Percentiles rank a stretch among this genome's conserved stretches.
phyloP scores from a whole-genome alignment of 2,888 invertebrate species.

The Hypomecis punctinalis region DNA sequence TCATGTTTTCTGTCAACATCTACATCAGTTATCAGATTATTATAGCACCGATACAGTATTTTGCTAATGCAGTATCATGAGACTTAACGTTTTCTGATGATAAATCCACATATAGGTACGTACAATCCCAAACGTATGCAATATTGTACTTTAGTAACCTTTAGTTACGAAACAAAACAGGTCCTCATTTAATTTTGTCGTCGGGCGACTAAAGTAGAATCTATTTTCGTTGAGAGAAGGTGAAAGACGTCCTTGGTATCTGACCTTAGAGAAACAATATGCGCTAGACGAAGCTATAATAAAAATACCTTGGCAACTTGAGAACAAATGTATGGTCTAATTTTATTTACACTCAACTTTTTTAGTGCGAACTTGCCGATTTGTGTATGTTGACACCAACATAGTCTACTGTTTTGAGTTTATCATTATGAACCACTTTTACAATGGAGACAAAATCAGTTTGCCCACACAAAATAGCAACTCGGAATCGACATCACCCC shows the following conservation, averaged over 20 bases:
- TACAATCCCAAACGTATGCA: background rate
- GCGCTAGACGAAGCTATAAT: background rate
- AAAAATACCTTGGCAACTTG: slow-evolving; percentile 15
- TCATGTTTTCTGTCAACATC: background rate
- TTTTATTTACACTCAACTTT: no score
- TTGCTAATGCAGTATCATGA: no score
- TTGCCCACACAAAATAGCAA: no score
- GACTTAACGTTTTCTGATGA: no score
- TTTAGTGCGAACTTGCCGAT: no score
- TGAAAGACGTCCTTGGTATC: slow-evolving; percentile 25
- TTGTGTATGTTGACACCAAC: no score
- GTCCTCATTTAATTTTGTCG: slow-evolving; percentile 13
- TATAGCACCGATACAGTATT: no score
- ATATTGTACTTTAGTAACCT: slow-evolving; percentile 1
- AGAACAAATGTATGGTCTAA: background rate
- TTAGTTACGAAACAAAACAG: slow-evolving; percentile 9
- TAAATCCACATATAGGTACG: no score
- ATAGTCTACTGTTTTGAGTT: no score
- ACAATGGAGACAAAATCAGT: no score
- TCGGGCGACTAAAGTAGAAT: slow-evolving; percentile 13
- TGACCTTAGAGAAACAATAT: slow-evolving; percentile 26
- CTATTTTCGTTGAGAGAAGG: slow-evolving; percentile 23
- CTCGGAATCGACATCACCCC: no score
- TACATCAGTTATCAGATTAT: background rate
- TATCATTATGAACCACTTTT: no score